Conservation (phyloP, 2,113 vertebrate species). For the Verasper variegatus region DNA sequence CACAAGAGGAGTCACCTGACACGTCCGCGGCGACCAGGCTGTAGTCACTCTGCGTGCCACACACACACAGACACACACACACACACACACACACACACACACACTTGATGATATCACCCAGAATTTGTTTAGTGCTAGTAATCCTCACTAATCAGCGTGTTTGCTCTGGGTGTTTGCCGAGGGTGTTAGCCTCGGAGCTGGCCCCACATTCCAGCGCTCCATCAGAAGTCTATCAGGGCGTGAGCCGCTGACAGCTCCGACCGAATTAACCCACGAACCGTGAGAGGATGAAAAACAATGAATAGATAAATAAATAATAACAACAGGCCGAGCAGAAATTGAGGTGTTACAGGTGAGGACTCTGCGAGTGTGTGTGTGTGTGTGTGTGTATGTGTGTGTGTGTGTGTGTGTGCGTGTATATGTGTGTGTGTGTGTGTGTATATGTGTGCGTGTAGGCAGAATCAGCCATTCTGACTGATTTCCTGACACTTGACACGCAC, state of each 20-base stretch:
- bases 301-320: conserved; percentile 21
- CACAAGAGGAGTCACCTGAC: no score
- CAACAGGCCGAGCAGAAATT: conserved; percentile 36
- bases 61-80: conserved; percentile 3
- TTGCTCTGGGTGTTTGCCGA: conserved; percentile 76
- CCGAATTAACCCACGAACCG: conserved; percentile 38
- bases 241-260: conserved; percentile 46
- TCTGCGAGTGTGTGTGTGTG: background rate
- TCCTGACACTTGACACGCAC: conserved; percentile 78
- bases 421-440: no score
- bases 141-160: conserved; percentile 78
- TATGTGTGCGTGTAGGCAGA: conserved; percentile 45
- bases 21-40: background rate
- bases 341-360: conserved; percentile 53
- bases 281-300: conserved; percentile 11
- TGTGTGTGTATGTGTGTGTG: conserved; percentile 31
- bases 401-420: conserved; percentile 25
- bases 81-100: conserved; percentile 7
- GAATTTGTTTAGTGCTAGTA: conserved; percentile 73
- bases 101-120: conserved; percentile 22
- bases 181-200: conserved; percentile 67
- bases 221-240: conserved; percentile 26
- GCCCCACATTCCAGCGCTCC: conserved; percentile 66
- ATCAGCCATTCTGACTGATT: conserved; percentile 75
- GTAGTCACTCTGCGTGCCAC: background rate